Evolutionary conservation across 2,113 vertebrate genomes (phyloP), one percentile per base, ranked within the genome.

Genomic region (Cercocebus atys): DNA sequence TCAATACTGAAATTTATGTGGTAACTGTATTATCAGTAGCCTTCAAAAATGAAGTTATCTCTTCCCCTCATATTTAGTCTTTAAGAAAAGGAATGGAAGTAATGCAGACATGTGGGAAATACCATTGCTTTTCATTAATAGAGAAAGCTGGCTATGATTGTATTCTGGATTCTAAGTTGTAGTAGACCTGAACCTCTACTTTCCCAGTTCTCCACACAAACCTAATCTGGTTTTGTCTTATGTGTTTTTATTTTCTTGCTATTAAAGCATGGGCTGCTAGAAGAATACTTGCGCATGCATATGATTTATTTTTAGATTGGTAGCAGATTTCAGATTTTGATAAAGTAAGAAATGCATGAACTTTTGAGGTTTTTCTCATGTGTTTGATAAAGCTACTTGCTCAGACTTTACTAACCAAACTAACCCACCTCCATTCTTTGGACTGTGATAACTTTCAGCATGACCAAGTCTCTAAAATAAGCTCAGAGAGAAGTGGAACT

Each of bases 401-500:
- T 98, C 93, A 35, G 93, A 98, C 98, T 99, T 98, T 98, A 99
- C 99, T 99, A 99, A 99, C 99, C 98, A 98, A 98, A 99, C 99
- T 99, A 99, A 99, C 99, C 98, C 98, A 97, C 98, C 97, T 98
- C 98, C 98, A 95, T 99, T 99, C 99, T 99, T 98, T 99, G 99
- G 98, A 99, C 99, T 98, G 98, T 99, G 98, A 98, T 97, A 98
- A 99, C 98, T 98, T 99, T 98, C 99, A 99, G 99, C 99, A 99
- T 99, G 99, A 99, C 98, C 99, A 99, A 99, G 99, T 99, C 99
- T 99, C 99, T 99, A 99, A 99, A 99, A 98, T 99, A 99, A 99
- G 98, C 99, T 99, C 99, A 99, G 99, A 99, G 98, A 99, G 99
- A 99, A 99, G 99, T 99, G 99, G 99, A 99, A 99, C 99, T 98